Evolutionary conservation across 2,797 vertebrate species (phyloP).

Genomic region (Phalanger gymnotis): DNA sequence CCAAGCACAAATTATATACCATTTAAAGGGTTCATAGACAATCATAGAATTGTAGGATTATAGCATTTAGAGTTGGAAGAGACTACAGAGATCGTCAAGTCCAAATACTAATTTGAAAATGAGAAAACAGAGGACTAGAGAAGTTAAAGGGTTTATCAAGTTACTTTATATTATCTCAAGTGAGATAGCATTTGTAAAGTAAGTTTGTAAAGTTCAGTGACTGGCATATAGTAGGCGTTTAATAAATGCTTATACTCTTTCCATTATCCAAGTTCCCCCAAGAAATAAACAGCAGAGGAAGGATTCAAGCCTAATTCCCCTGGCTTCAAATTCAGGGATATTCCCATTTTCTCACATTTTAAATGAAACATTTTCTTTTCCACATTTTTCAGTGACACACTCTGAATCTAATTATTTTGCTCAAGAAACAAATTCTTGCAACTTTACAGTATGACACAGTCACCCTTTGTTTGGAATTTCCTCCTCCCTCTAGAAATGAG

Average conservation of each 20-base stretch:
- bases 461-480: constrained; percentile 26
- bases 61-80: neutral
- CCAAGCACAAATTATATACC: constrained; percentile 11
- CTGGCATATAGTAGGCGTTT: neutral
- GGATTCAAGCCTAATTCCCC: neutral
- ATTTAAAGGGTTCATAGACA: neutral
- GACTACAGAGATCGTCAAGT: neutral
- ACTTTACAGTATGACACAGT: neutral
- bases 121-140: neutral
- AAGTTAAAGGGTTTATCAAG: neutral
- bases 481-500: neutral
- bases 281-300: neutral
- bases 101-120: neutral
- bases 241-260: neutral
- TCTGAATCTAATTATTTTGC: neutral
- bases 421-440: neutral
- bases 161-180: neutral
- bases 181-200: neutral
- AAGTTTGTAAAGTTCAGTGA: neutral
- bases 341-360: neutral
- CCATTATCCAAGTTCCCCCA: neutral
- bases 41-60: constrained; percentile 18
- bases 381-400: neutral
- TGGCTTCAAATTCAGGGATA: neutral
- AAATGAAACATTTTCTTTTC: neutral